Evolutionary conservation across 2,888 invertebrate genomes (phyloP).

Genomic region (Ommatoiulus sabulosus): DNA sequence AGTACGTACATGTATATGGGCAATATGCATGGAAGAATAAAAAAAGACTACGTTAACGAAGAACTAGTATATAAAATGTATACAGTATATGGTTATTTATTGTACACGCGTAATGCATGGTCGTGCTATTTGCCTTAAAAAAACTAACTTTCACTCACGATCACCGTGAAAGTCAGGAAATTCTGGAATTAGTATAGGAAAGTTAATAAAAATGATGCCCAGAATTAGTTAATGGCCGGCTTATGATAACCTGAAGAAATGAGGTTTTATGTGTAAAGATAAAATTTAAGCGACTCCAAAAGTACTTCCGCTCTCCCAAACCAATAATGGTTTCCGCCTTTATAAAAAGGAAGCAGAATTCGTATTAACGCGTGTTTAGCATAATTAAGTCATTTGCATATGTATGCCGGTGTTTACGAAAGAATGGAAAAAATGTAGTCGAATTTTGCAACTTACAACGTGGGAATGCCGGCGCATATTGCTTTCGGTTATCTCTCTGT

Average conservation of each 20-base stretch:
- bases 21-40: too few species aligned
- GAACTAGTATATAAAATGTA: too few species aligned
- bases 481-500: neutral
- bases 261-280: neutral
- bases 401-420: neutral
- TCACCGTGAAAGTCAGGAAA: too few species aligned
- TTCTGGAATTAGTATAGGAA: too few species aligned
- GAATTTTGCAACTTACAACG: neutral
- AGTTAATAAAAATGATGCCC: too few species aligned
- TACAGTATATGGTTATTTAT: too few species aligned
- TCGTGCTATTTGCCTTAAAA: too few species aligned
- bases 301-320: neutral
- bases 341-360: neutral
- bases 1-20: too few species aligned
- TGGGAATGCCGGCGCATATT: neutral
- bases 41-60: too few species aligned
- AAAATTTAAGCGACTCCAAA: neutral
- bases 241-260: neutral
- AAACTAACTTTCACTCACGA: too few species aligned
- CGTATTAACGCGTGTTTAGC: neutral
- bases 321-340: neutral
- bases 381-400: conserved; percentile 14
- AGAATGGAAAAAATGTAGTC: neutral
- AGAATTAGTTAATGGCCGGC: neutral
- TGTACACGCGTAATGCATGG: too few species aligned